Evolutionary conservation across 2,113 vertebrate genomes (phyloP).

Genomic region (Megatriorchis doriae): DNA sequence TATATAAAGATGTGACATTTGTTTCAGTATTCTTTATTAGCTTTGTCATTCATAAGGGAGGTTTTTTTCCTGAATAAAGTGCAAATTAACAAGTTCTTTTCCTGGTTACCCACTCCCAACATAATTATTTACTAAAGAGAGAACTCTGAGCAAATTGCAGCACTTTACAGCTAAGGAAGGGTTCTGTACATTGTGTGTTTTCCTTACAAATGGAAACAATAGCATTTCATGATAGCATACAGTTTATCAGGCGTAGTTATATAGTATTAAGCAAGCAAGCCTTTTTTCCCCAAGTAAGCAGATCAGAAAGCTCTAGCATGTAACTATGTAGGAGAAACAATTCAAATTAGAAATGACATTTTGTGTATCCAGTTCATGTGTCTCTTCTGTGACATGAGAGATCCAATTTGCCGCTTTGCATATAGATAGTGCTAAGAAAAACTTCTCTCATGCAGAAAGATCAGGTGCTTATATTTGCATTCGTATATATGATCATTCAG

Average conservation of each 20-base stretch:
- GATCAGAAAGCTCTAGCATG: background rate
- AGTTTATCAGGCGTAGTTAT: background rate
- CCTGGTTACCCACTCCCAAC: background rate
- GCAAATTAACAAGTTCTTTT: background rate
- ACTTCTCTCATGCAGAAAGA: background rate
- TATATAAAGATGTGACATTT: background rate
- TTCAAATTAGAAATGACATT: background rate
- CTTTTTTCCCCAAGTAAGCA: background rate
- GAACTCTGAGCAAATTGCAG: background rate
- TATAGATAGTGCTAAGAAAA: background rate
- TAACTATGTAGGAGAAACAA: background rate
- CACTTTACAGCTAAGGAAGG: background rate
- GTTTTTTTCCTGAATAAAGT: background rate
- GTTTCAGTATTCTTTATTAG: background rate
- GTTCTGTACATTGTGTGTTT: background rate
- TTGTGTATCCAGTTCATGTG: background rate
- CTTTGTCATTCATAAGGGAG: background rate
- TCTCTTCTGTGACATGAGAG: background rate
- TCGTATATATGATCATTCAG: background rate
- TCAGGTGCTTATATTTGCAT: background rate
- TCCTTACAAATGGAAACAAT: background rate
- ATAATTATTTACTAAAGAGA: background rate
- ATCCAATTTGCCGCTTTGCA: background rate
- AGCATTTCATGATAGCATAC: background rate
- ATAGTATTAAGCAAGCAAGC: background rate